Conservation (phyloP, 2,113 vertebrate species). For the Trematocara unimaculatum region DNA sequence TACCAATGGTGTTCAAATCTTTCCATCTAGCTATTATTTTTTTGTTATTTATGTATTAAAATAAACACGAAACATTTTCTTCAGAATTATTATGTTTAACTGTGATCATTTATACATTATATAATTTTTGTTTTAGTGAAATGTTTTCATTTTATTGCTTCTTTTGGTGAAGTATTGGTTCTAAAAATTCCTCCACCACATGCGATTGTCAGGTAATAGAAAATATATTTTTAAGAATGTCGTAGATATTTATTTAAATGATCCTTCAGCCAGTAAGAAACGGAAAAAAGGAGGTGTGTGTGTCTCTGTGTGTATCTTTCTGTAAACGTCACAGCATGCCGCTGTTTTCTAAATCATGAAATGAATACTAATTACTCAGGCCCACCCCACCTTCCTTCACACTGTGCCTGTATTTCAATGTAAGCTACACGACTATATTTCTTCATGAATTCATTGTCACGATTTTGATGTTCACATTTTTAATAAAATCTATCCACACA, state of each 20-base stretch:
- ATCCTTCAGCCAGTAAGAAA: not conserved
- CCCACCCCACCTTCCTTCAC: not conserved
- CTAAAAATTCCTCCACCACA: not conserved
- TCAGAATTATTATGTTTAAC: not conserved
- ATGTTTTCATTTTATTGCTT: not conserved
- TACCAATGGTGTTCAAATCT: not conserved
- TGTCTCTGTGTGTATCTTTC: not conserved
- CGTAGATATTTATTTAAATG: not conserved
- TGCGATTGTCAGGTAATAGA: not conserved
- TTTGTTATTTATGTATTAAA: not conserved
- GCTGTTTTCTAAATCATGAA: not conserved
- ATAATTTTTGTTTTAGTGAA: not conserved
- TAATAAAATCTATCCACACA: not conserved
- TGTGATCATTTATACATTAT: not conserved
- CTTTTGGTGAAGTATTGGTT: not conserved
- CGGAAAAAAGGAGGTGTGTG: rapidly evolving
- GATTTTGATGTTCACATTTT: not conserved
- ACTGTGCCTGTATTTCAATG: not conserved
- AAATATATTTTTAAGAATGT: not conserved
- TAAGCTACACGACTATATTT: not conserved
- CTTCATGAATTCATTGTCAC: not conserved
- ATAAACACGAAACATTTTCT: not conserved
- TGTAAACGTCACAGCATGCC: not conserved
- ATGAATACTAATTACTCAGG: not conserved
- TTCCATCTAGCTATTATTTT: not conserved